Evolutionary conservation across 2,888 invertebrate genomes (phyloP).

Genomic region (Agrotis ipsilon): DNA sequence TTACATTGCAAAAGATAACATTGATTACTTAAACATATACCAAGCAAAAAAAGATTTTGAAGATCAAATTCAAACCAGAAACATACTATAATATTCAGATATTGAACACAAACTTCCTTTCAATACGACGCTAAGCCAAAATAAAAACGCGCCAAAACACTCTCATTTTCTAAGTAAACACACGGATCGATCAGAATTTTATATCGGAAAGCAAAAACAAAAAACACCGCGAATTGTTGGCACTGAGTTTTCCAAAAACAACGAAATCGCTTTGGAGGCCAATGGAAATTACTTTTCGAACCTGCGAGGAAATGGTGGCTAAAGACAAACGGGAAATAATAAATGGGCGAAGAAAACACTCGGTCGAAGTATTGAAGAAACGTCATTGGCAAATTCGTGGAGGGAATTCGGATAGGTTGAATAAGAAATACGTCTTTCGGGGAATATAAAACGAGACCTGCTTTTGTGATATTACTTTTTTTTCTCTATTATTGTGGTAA

Average conservation of each 20-base stretch:
- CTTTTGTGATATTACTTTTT: slow-evolving; percentile 50
- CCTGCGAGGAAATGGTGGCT: slow-evolving; percentile 62
- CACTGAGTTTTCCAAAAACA: slow-evolving; percentile 71
- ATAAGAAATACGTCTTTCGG: slow-evolving; percentile 58
- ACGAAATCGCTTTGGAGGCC: slow-evolving; percentile 68
- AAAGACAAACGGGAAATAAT: slow-evolving; percentile 74
- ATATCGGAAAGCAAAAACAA: slow-evolving; percentile 56
- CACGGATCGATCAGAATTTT: slow-evolving; percentile 56
- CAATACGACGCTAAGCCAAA: slow-evolving; percentile 23
- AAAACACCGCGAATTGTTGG: slow-evolving; percentile 61
- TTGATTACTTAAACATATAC: neutral
- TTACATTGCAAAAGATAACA: neutral
- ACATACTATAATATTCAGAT: slow-evolving; percentile 9
- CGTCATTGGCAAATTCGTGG: slow-evolving; percentile 67
- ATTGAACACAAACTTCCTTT: slow-evolving; percentile 20
- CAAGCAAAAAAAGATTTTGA: neutral
- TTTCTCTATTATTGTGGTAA: slow-evolving; percentile 23
- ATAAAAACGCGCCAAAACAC: slow-evolving; percentile 38
- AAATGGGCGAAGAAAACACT: slow-evolving; percentile 69
- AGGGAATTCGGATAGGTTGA: slow-evolving; percentile 58
- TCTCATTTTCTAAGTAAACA: slow-evolving; percentile 60
- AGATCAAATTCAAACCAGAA: neutral
- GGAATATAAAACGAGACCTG: slow-evolving; percentile 33
- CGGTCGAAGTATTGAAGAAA: slow-evolving; percentile 60
- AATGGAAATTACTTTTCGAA: slow-evolving; percentile 75